Percentiles rank a stretch among this genome's conserved stretches.
phyloP scores from a whole-genome alignment of 2,797 vertebrate genomes.

The Phalanger gymnotis region DNA sequence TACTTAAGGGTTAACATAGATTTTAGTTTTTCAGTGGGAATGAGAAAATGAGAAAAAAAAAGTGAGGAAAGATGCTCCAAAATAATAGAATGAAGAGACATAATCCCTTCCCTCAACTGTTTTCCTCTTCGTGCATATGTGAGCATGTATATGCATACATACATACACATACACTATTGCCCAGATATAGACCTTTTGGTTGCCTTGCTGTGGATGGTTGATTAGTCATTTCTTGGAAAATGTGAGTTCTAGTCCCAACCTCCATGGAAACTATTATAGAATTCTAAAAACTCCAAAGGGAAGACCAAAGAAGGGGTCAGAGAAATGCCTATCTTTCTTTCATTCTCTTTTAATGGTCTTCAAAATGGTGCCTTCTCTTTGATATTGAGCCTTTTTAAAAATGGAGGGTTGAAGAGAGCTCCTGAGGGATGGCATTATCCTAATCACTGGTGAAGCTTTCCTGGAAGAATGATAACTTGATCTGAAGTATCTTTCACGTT shows the following conservation, averaged over 20 bases:
- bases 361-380: constrained; percentile 18
- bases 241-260: background rate
- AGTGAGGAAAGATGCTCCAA: background rate
- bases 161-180: background rate
- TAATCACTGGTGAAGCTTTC: constrained; percentile 15
- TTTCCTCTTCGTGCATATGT: background rate
- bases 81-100: background rate
- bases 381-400: background rate
- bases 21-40: background rate
- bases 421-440: background rate
- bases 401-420: background rate
- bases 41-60: background rate
- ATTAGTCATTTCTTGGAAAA: background rate
- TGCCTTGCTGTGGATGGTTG: background rate
- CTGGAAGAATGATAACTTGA: constrained; percentile 46
- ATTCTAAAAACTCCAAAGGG: background rate
- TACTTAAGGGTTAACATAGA: background rate
- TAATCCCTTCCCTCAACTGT: background rate
- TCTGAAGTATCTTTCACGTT: constrained; percentile 43
- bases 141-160: background rate
- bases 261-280: background rate
- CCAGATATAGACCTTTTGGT: background rate
- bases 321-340: background rate
- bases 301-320: background rate
- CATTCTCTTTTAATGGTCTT: background rate